Percentiles rank a stretch among this genome's conserved stretches.
Conservation (phyloP, 2,888 invertebrate species). For the Sarcophaga carnaria region DNA sequence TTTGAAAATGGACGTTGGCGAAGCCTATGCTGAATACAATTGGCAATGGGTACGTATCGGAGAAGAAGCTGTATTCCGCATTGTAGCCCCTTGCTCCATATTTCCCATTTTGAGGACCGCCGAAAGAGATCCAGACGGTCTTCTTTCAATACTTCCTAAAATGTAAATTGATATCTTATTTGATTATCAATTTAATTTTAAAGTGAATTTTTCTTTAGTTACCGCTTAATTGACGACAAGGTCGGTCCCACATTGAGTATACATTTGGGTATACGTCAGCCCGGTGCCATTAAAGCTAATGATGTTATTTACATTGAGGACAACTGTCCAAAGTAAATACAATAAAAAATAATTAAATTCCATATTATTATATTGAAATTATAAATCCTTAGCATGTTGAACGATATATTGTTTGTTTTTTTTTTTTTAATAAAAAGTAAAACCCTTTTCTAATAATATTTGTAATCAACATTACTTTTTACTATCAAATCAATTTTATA, state of each 20-base stretch:
- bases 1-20: conserved; percentile 84
- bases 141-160: conserved; percentile 86
- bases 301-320: conserved; percentile 83
- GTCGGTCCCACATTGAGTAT: conserved; percentile 83
- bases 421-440: no score
- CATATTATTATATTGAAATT: neutral
- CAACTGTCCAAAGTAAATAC: neutral
- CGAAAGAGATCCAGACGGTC: conserved; percentile 83
- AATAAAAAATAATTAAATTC: neutral
- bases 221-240: conserved; percentile 74
- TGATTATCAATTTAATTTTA: neutral
- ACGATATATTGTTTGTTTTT: neutral
- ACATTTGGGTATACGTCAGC: conserved; percentile 82
- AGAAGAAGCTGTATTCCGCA: conserved; percentile 72
- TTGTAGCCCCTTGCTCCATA: conserved; percentile 80
- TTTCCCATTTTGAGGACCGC: conserved; percentile 87
- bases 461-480: no score
- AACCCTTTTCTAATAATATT: no score
- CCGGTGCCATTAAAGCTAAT: conserved; percentile 81
- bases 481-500: no score
- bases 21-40: conserved; percentile 86
- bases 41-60: conserved; percentile 88
- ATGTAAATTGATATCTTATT: conserved; percentile 80
- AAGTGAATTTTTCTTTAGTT: conserved; percentile 59
- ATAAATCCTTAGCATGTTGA: neutral